phyloP scores from a whole-genome alignment of 2,888 invertebrate genomes.

The Lycia hirtaria region DNA sequence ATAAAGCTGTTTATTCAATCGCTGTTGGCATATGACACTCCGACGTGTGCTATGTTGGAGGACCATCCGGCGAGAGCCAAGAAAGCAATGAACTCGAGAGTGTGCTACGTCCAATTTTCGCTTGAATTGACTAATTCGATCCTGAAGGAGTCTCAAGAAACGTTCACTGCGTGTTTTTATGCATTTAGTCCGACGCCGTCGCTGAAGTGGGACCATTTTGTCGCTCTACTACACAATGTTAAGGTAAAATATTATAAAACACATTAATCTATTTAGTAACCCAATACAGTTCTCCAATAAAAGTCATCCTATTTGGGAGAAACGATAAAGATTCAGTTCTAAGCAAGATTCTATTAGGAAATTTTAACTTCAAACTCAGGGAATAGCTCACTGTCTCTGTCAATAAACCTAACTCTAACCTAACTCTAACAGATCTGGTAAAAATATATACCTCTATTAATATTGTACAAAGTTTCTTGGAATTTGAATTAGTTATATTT shows the following conservation, averaged over 20 bases:
- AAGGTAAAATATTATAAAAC: too few relatives aligned
- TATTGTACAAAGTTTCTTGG: too few relatives aligned
- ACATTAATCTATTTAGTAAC: too few relatives aligned
- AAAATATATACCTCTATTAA: too few relatives aligned
- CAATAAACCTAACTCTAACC: too few relatives aligned
- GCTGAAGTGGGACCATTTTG: conserved; percentile 96
- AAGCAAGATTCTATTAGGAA: too few relatives aligned
- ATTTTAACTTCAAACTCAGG: too few relatives aligned
- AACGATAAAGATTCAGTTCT: too few relatives aligned
- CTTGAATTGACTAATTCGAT: conserved; percentile 89
- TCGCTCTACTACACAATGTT: conserved; percentile 90
- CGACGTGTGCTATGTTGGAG: conserved; percentile 65
- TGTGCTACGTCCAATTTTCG: conserved; percentile 78
- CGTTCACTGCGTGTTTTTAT: conserved; percentile 96
- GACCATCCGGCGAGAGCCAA: conserved; percentile 66
- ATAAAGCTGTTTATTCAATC: conserved; percentile 92
- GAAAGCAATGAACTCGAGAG: conserved; percentile 64
- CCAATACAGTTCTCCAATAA: too few relatives aligned
- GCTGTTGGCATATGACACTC: conserved; percentile 90
- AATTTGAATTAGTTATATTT: neutral
- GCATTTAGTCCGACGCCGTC: conserved; percentile 98
- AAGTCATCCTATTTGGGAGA: too few relatives aligned
- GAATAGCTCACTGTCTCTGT: too few relatives aligned
- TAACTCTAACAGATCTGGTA: too few relatives aligned
- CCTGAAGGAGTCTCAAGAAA: conserved; percentile 95